A percentile compares a stretch with the other conserved stretches of the same genome.
Evolutionary conservation across 1,140 invertebrate genomes (phyloP).

Genomic region (Drosophila rufa): DNA sequence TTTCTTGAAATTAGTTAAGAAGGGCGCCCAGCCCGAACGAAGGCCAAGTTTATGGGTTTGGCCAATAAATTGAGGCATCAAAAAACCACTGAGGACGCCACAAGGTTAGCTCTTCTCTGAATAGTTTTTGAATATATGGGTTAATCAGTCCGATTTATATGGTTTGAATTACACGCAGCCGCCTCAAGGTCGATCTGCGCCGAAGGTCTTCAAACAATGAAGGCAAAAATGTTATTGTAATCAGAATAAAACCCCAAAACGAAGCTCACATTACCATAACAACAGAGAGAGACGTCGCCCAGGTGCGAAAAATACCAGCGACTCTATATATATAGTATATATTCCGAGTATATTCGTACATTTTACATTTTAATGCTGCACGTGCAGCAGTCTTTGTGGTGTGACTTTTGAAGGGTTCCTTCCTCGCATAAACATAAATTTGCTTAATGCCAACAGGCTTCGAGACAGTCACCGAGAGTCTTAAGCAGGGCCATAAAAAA

Average conservation of each 20-base stretch:
- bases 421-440: slow-evolving; percentile 33
- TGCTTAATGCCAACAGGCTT: background rate
- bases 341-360: slow-evolving; percentile 13
- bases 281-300: slow-evolving; percentile 20
- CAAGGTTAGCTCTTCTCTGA: slow-evolving; percentile 23
- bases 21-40: background rate
- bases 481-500: slow-evolving; percentile 3
- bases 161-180: slow-evolving; percentile 24
- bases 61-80: slow-evolving; percentile 30
- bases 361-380: slow-evolving; percentile 26
- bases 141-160: slow-evolving; percentile 27
- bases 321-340: background rate
- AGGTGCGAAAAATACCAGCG: slow-evolving; percentile 30
- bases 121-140: slow-evolving; percentile 9
- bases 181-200: slow-evolving; percentile 33
- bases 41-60: slow-evolving; percentile 19
- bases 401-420: slow-evolving; percentile 23
- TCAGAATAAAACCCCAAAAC: slow-evolving; percentile 51
- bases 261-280: slow-evolving; percentile 62
- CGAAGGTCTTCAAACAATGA: slow-evolving; percentile 46
- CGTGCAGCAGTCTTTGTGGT: slow-evolving; percentile 5
- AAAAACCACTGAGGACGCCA: slow-evolving; percentile 23
- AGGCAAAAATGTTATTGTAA: slow-evolving; percentile 53
- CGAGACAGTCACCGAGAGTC: background rate
- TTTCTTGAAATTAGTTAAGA: slow-evolving; percentile 29